A percentile compares a stretch with the other conserved stretches of the same genome.
Conservation (phyloP, 2,797 vertebrate species). For the Anisognathus igniventris region DNA sequence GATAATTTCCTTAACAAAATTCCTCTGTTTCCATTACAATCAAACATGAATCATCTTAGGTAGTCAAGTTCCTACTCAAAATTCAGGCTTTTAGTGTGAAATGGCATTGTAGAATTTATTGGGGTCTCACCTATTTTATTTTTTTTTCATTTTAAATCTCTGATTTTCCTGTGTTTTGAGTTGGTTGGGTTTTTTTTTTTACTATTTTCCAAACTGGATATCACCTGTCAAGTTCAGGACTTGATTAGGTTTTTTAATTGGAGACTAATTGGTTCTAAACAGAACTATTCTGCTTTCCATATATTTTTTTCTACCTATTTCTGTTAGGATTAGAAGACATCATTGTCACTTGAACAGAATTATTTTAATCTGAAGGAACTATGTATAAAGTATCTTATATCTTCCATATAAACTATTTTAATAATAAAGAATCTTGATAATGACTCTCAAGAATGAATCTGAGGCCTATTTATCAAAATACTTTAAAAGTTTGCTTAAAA, state of each 20-base stretch:
- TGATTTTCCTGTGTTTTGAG: neutral
- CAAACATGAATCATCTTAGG: neutral
- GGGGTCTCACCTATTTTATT: neutral
- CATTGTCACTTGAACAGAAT: neutral
- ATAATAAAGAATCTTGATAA: neutral
- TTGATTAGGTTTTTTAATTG: neutral
- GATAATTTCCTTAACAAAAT: neutral
- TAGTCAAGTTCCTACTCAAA: neutral
- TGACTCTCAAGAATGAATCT: neutral
- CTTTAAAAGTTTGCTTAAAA: neutral
- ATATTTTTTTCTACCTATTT: neutral
- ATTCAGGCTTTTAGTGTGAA: neutral
- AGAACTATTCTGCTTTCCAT: neutral
- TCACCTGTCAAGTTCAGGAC: neutral
- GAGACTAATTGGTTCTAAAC: neutral
- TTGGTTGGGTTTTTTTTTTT: neutral
- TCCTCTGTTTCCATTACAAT: neutral
- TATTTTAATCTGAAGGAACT: neutral
- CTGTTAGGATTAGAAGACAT: neutral
- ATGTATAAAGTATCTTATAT: neutral
- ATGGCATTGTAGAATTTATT: neutral
- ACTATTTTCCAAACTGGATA: neutral
- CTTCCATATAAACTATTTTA: neutral
- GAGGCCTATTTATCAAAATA: neutral
- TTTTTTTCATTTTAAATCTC: neutral